Evolutionary conservation across 2,888 invertebrate species (phyloP).

Genomic region (Metalampra italica): DNA sequence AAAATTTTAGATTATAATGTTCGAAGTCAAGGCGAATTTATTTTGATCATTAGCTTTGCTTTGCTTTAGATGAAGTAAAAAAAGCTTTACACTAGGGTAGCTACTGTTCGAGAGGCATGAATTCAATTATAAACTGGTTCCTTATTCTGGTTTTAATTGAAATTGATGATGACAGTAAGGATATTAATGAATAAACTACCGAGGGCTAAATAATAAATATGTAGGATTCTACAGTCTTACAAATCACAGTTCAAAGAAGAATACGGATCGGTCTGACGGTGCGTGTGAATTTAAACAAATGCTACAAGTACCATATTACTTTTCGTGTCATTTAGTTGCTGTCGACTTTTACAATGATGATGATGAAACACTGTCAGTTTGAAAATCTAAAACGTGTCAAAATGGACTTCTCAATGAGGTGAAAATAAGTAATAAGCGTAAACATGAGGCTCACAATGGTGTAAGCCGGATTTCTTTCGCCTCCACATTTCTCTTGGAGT

Average conservation of each 20-base stretch:
- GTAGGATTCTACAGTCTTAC: not conserved
- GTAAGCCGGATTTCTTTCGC: conserved; percentile 69
- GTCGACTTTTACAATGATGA: not conserved
- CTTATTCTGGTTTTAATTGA: conserved; percentile 46
- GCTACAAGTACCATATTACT: no score
- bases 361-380: not conserved
- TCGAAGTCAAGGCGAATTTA: no score
- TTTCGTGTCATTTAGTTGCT: not conserved
- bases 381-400: not conserved
- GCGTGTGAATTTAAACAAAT: not conserved
- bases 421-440: conserved; percentile 74
- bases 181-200: not conserved
- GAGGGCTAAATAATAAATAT: conserved; percentile 9
- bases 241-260: not conserved
- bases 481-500: conserved; percentile 65
- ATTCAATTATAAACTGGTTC: conserved; percentile 44
- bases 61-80: not conserved
- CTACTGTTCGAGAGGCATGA: conserved; percentile 8
- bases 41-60: not conserved
- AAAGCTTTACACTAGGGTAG: conserved; percentile 6
- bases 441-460: conserved; percentile 66
- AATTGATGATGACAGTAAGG: conserved; percentile 41
- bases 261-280: not conserved
- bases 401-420: conserved; percentile 52
- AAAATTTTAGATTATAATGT: no score